These are phyloP conservation scores for Crocallis elinguaria DNA, from an alignment of 2,888 invertebrate genomes.

Conservation along the genomic window DNA sequence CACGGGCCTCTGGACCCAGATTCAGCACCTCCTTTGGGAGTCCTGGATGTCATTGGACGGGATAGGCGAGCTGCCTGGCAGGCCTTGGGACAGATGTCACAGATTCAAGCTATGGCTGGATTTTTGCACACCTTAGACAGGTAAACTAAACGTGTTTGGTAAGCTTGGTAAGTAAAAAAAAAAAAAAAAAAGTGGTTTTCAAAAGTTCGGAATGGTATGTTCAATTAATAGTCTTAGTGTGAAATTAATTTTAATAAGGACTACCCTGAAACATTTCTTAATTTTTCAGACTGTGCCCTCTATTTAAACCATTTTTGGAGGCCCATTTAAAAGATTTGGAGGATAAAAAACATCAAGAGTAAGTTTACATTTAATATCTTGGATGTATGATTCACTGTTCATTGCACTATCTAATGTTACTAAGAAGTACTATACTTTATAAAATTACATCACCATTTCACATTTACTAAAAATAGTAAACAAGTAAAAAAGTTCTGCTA, in stretches of 20 bases:
- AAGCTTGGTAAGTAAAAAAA: neutral
- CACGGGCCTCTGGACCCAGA: constrained; percentile 92
- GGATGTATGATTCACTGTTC: neutral
- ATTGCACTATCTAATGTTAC: neutral
- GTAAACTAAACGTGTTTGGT: constrained; percentile 48
- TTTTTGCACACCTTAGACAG: constrained; percentile 95
- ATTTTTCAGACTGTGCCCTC: constrained; percentile 89
- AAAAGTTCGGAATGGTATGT: no score
- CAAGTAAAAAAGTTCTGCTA: no score
- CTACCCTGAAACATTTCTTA: neutral
- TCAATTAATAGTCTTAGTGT: no score
- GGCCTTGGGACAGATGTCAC: constrained; percentile 92
- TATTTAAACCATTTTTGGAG: constrained; percentile 95
- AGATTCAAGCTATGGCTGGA: constrained; percentile 95
- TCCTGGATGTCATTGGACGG: constrained; percentile 97
- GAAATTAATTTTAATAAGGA: no score
- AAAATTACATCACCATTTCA: no score
- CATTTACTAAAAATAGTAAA: no score
- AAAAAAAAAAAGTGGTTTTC: no score
- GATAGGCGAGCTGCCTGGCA: constrained; percentile 98
- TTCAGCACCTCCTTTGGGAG: constrained; percentile 92
- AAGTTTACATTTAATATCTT: constrained; percentile 45
- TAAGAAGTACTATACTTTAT: neutral
- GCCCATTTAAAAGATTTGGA: constrained; percentile 95
- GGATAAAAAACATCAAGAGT: constrained; percentile 87